These are phyloP conservation scores for Phenacoccus solenopsis DNA, from an alignment of 1,140 invertebrate genomes.

Conservation along the genomic window DNA sequence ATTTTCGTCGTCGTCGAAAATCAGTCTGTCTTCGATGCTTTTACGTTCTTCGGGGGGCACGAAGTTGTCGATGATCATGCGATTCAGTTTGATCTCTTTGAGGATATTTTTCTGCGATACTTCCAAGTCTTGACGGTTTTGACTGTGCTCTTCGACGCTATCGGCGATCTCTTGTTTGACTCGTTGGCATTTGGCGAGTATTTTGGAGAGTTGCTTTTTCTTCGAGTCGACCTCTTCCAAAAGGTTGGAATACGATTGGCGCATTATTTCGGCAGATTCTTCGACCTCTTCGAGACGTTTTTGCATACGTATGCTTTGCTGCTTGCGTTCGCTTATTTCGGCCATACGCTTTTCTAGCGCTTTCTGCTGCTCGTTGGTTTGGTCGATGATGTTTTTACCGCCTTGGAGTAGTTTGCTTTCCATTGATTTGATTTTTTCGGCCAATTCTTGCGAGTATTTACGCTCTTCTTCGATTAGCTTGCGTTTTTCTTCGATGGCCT, in stretches of 20 bases:
- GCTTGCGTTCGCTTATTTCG: conserved; percentile 71
- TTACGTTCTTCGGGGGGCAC: conserved; percentile 82
- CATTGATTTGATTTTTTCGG: conserved; percentile 47
- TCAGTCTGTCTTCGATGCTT: conserved; percentile 59
- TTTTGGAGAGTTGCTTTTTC: conserved; percentile 71
- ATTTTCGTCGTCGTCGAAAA: conserved; percentile 81
- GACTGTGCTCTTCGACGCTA: conserved; percentile 65
- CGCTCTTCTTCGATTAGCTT: conserved; percentile 40
- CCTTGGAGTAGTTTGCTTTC: conserved; percentile 80
- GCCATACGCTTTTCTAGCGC: conserved; percentile 62
- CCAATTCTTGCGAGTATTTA: conserved; percentile 40
- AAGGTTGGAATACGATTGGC: conserved; percentile 69
- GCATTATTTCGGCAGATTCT: conserved; percentile 70
- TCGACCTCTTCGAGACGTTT: conserved; percentile 78
- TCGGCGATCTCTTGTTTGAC: conserved; percentile 60
- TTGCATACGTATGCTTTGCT: conserved; percentile 65
- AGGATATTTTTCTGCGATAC: conserved; percentile 66
- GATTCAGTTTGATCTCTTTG: conserved; percentile 61
- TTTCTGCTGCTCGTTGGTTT: conserved; percentile 76
- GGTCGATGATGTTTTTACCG: conserved; percentile 74
- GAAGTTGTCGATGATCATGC: conserved; percentile 92
- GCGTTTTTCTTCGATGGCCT: conserved; percentile 44
- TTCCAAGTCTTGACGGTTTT: conserved; percentile 66
- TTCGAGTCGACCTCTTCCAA: conserved; percentile 88
- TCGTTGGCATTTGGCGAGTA: conserved; percentile 48